Conservation (phyloP, 1,140 invertebrate species). For the Ephestia elutella region DNA sequence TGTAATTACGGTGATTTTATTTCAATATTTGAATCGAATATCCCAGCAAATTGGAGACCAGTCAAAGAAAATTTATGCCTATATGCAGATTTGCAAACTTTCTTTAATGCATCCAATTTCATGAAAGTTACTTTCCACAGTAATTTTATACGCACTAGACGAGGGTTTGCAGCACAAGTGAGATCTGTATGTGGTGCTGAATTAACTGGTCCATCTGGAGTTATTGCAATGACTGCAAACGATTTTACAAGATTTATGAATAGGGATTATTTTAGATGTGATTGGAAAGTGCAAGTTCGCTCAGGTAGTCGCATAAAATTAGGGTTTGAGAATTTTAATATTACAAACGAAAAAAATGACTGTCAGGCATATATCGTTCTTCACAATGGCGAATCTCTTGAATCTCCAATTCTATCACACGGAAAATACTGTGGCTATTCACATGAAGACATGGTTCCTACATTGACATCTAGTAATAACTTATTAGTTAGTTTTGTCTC, state of each 20-base stretch:
- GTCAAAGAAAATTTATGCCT: conserved; percentile 73
- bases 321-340: conserved; percentile 76
- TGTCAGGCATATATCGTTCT: conserved; percentile 79
- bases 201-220: conserved; percentile 54
- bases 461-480: conserved; percentile 80
- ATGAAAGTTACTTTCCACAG: conserved; percentile 66
- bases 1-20: conserved; percentile 77
- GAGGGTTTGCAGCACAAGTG: conserved; percentile 47
- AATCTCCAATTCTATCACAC: conserved; percentile 82
- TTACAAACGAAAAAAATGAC: conserved; percentile 58
- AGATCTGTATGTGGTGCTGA: conserved; percentile 76
- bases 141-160: conserved; percentile 40
- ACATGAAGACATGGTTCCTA: conserved; percentile 62
- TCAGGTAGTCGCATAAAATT: conserved; percentile 81
- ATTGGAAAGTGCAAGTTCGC: conserved; percentile 83
- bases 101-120: conserved; percentile 43
- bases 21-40: conserved; percentile 71
- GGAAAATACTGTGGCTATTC: conserved; percentile 83
- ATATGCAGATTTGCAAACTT: conserved; percentile 46
- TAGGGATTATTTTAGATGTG: conserved; percentile 60
- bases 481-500: conserved; percentile 57
- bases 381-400: conserved; percentile 80
- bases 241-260: not conserved
- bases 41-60: conserved; percentile 59
- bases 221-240: conserved; percentile 39